Percentiles rank a stretch among this genome's conserved stretches.
Evolutionary conservation across 2,113 vertebrate genomes (phyloP).

Genomic region (Entomyzon cyanotis): DNA sequence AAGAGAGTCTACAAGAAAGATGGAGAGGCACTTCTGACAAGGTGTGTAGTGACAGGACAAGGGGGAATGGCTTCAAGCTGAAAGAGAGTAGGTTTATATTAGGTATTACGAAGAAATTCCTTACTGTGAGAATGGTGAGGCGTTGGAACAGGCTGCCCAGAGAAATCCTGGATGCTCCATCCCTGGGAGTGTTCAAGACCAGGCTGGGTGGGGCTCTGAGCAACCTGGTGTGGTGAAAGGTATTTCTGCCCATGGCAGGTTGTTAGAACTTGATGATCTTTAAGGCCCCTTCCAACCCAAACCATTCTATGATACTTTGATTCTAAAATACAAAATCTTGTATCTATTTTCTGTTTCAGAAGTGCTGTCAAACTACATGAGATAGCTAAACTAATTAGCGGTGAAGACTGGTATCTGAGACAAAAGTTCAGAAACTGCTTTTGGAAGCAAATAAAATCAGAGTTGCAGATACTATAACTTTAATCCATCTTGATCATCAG

Average conservation of each 20-base stretch:
- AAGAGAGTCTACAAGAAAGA: not conserved
- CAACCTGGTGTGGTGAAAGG: not conserved
- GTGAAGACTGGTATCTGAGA: not conserved
- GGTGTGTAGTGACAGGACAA: not conserved
- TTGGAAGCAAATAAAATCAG: not conserved
- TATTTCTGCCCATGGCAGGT: not conserved
- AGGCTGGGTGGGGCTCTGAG: not conserved
- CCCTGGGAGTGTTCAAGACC: not conserved
- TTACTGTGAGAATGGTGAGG: not conserved
- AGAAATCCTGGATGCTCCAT: not conserved
- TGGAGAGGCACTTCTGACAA: not conserved
- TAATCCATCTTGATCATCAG: not conserved
- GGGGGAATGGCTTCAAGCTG: not conserved
- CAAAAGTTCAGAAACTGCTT: not conserved
- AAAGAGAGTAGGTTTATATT: not conserved
- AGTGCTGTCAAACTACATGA: not conserved
- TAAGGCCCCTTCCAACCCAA: not conserved
- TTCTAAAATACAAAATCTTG: not conserved
- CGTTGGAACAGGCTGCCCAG: fast-evolving
- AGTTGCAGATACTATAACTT: not conserved
- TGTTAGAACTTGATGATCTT: not conserved
- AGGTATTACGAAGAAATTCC: not conserved
- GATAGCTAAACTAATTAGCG: not conserved
- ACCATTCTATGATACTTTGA: not conserved
- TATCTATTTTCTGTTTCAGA: not conserved